Evolutionary conservation across 2,797 vertebrate genomes (phyloP), one percentile per base, ranked within the genome.

Genomic region (Crypturellus tataupa): DNA sequence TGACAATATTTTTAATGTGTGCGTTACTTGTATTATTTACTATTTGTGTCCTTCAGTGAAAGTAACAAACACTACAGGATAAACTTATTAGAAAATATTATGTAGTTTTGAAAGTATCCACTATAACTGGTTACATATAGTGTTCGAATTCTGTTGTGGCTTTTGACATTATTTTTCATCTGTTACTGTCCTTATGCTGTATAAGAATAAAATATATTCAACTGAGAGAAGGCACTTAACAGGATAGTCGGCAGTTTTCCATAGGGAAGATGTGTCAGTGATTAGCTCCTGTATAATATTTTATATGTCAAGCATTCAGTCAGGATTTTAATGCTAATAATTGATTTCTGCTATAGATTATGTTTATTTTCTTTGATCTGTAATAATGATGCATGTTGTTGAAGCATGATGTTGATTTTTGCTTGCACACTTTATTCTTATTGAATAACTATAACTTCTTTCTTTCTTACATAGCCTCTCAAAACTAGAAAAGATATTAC

Each of bases 31-130:
- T 9, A 29, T 80, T 81, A 31, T 17, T 64, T 3, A 4, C 8
- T 80, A n/a, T 5, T 78, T 12, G 27, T 2, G 25, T 18, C 27
- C 68, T 79, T 49, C 53, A 55, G 53, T 17, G 29, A 31, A 31
- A 55, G 27, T 55, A 31, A 31, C 27, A 67, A 42, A 29, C 37
- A 76, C 90, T 72, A 2, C 3, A 33, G 23, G 10, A 59, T 20
- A 68, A 69, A 56, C 3, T 12, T 0, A 21, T 75, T 40, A 59
- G 0, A 58, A 76, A 46, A 27, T 51, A 70, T 40, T 60, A 53
- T 6, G 29, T 47, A 68, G 1, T 2, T 21, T 20, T 33, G 2
- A 23, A 1, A 11, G 2, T 77, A 51, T 25, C 1, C 77, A 18
- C 13, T 37, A 20, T 24, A 49, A 59, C 67, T 55, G 81, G 6